Conservation (phyloP, 2,888 invertebrate species). For the Calliopum simillimum region DNA sequence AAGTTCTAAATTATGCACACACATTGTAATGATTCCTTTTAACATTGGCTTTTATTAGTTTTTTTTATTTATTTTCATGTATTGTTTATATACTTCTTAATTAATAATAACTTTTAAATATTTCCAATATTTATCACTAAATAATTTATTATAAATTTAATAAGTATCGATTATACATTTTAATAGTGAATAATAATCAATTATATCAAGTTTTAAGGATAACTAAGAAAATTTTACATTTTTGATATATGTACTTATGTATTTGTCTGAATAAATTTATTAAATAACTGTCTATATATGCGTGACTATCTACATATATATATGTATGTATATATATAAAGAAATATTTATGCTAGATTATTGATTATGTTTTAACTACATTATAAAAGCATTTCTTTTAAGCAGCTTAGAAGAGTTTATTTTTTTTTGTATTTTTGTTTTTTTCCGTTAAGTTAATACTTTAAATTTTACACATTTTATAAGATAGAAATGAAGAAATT, state of each 20-base stretch:
- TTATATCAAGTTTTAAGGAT: slow-evolving; percentile 15
- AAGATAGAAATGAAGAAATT: neutral
- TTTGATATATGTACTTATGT: neutral
- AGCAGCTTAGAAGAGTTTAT: slow-evolving; percentile 26
- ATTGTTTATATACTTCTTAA: slow-evolving; percentile 23
- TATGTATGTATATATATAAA: slow-evolving; percentile 14
- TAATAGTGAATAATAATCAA: slow-evolving; percentile 11
- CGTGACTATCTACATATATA: slow-evolving; percentile 39
- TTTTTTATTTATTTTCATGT: slow-evolving; percentile 36
- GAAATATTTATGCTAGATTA: slow-evolving; percentile 11
- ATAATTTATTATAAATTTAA: slow-evolving; percentile 35
- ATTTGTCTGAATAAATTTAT: slow-evolving; percentile 34
- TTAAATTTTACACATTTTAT: slow-evolving; percentile 11
- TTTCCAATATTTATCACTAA: slow-evolving; percentile 36
- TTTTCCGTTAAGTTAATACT: slow-evolving; percentile 28
- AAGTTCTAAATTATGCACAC: neutral
- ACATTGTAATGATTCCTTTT: slow-evolving; percentile 13
- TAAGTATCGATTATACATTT: slow-evolving; percentile 40
- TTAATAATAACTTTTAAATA: slow-evolving; percentile 34
- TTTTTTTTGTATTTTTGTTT: neutral
- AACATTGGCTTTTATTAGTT: slow-evolving; percentile 32
- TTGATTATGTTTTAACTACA: slow-evolving; percentile 12
- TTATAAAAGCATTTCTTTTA: slow-evolving; percentile 32
- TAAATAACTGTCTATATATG: slow-evolving; percentile 38
- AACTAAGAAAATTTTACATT: slow-evolving; percentile 11